Base-by-base conservation (phyloP, 2,888 invertebrate genomes). In the Caenorhabditis uteleia region DNA sequence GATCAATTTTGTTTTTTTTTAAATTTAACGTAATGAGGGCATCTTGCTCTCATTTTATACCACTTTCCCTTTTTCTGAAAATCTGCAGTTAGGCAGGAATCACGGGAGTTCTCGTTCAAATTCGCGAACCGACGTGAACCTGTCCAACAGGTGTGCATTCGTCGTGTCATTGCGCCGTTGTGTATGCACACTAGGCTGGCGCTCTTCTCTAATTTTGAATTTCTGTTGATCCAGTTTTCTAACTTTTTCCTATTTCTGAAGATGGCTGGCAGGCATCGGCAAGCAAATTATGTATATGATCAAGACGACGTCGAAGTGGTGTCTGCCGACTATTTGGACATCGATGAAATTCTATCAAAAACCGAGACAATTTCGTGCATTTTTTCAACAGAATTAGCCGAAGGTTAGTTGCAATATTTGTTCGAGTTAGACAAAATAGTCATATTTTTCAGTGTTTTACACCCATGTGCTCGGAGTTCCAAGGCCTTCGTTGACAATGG, bases 281-380 rank as follows among this genome's bases (percentile, higher is more conserved):
- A 54, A 21, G 34, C n/a, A n/a, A n/a, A n/a, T n/a, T n/a, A n/a
- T n/a, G n/a, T n/a, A n/a, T n/a, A n/a, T n/a, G n/a, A n/a, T n/a
- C n/a, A n/a, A n/a, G 33, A 23, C 18, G 40, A 54, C 2, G 33
- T 47, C n/a, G 34, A 55, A 39, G 36, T 18, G 14, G 66, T 60
- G 4, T 36, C 14, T 0, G 26, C 48, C 7, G 43, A 40, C 4
- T 66, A 49, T 36, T 55, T 42, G 25, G 66, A 60, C 43, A 36
- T 66, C n/a, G 60, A 66, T 34, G 66, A 60, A 18, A 66, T 66
- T 16, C 38, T 66, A 7, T 60, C 66, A 10, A 42, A 21, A 31
- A 42, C 46, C 23, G 46, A 59, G 8, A n/a, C 38, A n/a, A 51
- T 51, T 14, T 38, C 48, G 5, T 60, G 60, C 36, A 56, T 46